A percentile compares a stretch with the other conserved stretches of the same genome.
Evolutionary conservation across 2,113 vertebrate genomes (phyloP).

Genomic region (Pheucticus melanocephalus): DNA sequence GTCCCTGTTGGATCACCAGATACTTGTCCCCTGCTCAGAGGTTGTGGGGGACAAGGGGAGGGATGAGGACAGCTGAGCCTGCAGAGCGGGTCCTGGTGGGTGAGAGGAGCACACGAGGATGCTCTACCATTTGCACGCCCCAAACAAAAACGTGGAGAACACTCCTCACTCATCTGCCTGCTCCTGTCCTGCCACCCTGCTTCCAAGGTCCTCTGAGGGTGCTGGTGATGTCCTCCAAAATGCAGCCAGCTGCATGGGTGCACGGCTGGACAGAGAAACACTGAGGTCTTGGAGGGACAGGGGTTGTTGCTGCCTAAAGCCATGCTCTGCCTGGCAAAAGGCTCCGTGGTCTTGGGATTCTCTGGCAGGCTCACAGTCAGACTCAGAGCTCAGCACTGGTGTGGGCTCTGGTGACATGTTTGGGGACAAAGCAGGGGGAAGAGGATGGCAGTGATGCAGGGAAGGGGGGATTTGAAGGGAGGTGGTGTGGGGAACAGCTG

Average conservation of each 20-base stretch:
- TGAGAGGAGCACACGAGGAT: background rate
- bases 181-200: background rate
- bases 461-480: background rate
- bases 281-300: background rate
- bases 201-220: background rate
- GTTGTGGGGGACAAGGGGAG: background rate
- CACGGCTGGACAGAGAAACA: background rate
- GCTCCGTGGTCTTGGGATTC: background rate
- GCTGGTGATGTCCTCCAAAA: background rate
- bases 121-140: background rate
- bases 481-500: background rate
- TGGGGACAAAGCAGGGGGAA: background rate
- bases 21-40: background rate
- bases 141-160: background rate
- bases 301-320: background rate
- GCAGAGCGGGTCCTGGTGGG: background rate
- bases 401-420: background rate
- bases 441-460: rapidly evolving
- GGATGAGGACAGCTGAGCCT: background rate
- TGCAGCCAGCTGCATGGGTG: background rate
- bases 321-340: rapidly evolving
- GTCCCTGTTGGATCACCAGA: background rate
- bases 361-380: background rate
- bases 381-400: background rate
- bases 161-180: background rate